Base-by-base conservation (phyloP, 1,140 invertebrate species). In the Subanguina moxae region DNA sequence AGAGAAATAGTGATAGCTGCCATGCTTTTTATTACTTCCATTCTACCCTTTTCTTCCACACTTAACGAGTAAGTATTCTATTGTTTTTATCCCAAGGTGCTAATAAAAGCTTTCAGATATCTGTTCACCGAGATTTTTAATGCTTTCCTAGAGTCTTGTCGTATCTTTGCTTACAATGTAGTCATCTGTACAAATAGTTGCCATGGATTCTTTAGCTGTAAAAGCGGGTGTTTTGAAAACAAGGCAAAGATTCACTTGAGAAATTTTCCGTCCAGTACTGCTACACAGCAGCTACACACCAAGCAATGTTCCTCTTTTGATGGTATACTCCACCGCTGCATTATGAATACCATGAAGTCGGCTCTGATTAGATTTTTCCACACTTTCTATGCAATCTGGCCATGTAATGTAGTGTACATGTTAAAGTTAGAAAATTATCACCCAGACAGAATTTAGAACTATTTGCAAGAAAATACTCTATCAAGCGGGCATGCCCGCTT, bases 1-100 rank as follows among this genome's bases (percentile, higher is more conserved):
- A 52, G n/a, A 15, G 58, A 61, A 27, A 61, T 23, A 19, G 58
- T 61, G 15, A 61, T 61, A 38, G 58, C 58, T 28, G 58, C 58
- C 38, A 19, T 61, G n/a, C 3, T 32, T 3, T 61, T 61, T 45
- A 45, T 61, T 7, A 45, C 58, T 17, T 19, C 58, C n/a, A 15
- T 61, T 15, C 17, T 61, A 45, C 58, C 58, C n/a, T 61, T 21
- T 45, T 61, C 28, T 19, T 61, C 48, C n/a, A 52, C 48, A 3
- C n/a, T 52, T 8, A 52, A 19, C 32, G 32, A 38, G 32, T 38
- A 38, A 38, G 32, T 3, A n/a, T n/a, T n/a, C n/a, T n/a, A n/a
- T n/a, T n/a, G n/a, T n/a, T n/a, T 23, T 57, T 57, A 28, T 5
- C 3, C 3, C 21, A 57, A 23, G 11, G 3, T 5, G 11, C 3